phyloP scores from a whole-genome alignment of 2,113 vertebrate species.

The Nannospalax galili region DNA sequence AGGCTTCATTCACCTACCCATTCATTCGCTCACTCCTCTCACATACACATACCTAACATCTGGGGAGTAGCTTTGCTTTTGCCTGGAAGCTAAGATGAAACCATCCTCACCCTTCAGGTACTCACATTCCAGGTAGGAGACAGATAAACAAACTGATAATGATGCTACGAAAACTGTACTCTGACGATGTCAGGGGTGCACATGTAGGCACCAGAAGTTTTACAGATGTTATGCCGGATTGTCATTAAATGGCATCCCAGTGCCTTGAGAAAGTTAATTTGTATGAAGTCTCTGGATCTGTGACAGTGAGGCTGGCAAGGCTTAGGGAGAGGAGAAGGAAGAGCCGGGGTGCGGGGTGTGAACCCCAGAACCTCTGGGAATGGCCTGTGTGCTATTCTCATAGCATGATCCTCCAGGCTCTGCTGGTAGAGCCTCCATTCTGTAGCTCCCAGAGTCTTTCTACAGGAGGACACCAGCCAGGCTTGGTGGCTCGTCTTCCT shows the following conservation, averaged over 20 bases:
- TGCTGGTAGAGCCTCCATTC: background rate
- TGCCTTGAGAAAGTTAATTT: background rate
- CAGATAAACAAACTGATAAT: background rate
- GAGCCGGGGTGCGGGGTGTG: background rate
- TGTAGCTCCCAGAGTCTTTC: background rate
- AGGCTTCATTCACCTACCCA: background rate
- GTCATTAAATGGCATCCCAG: background rate
- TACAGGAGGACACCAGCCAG: background rate
- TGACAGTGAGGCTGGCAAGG: background rate
- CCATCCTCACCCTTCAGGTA: background rate
- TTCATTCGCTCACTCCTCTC: no score
- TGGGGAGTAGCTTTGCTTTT: background rate
- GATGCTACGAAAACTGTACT: rapidly evolving
- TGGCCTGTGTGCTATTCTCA: background rate
- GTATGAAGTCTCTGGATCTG: background rate
- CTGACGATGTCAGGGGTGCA: background rate
- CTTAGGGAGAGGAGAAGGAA: background rate
- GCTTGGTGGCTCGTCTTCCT: background rate
- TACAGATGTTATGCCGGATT: background rate
- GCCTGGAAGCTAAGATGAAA: background rate
- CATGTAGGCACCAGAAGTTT: background rate
- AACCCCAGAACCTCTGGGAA: background rate
- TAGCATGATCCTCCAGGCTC: background rate
- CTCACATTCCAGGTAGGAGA: background rate
- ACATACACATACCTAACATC: background rate